These are phyloP conservation scores for Oenanthe oenanthe DNA, from an alignment of 2,113 vertebrate species.

Conservation along the genomic window DNA sequence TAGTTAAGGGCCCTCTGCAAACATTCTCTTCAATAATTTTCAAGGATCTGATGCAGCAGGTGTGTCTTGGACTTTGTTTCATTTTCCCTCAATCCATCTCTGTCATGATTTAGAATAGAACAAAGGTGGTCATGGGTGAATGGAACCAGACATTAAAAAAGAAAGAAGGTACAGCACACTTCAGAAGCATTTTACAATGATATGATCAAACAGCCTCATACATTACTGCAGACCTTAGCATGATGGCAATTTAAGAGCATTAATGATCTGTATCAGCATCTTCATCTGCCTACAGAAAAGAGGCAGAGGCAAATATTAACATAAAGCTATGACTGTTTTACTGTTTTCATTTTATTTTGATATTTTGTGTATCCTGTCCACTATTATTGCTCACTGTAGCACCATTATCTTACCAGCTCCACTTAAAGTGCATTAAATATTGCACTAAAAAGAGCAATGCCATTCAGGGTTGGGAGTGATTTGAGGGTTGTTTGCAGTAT, in stretches of 20 bases:
- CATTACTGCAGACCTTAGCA: neutral
- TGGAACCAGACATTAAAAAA: neutral
- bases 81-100: neutral
- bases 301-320: neutral
- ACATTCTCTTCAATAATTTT: neutral
- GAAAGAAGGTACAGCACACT: neutral
- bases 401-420: neutral
- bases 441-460: neutral
- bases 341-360: slow-evolving; percentile 6
- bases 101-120: neutral
- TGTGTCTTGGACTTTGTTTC: neutral
- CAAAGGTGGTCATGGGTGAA: neutral
- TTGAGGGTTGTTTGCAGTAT: neutral
- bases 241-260: slow-evolving; percentile 33
- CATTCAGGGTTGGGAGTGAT: neutral
- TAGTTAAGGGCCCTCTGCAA: neutral
- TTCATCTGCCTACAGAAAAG: neutral
- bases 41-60: neutral
- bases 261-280: slow-evolving; percentile 31
- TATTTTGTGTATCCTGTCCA: neutral
- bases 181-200: neutral
- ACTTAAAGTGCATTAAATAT: neutral
- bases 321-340: neutral
- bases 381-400: neutral
- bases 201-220: neutral